phyloP scores from a whole-genome alignment of 2,888 invertebrate species.

The Pheosia gnoma region DNA sequence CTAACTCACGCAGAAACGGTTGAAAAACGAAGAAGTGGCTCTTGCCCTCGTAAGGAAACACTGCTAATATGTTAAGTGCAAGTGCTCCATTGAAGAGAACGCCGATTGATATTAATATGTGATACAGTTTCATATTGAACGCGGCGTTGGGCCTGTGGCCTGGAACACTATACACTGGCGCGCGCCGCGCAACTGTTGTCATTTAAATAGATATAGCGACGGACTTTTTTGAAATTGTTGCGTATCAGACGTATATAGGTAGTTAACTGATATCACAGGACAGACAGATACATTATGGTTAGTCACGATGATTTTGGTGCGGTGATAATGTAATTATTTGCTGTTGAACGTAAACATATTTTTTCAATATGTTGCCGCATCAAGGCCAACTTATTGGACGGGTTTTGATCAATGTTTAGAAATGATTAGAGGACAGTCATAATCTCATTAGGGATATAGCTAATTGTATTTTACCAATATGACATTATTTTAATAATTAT shows the following conservation, averaged over 20 bases:
- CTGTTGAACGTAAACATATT: too few relatives aligned
- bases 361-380: too few relatives aligned
- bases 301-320: too few relatives aligned
- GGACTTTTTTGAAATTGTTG: not conserved
- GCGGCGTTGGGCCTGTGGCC: not conserved
- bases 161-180: not conserved
- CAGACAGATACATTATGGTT: too few relatives aligned
- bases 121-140: conserved; percentile 21
- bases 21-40: conserved; percentile 88
- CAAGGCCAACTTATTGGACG: too few relatives aligned
- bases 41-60: conserved; percentile 86
- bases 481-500: too few relatives aligned
- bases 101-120: conserved; percentile 21
- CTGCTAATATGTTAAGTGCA: conserved; percentile 81
- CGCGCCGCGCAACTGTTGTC: not conserved
- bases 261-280: too few relatives aligned
- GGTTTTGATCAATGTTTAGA: too few relatives aligned
- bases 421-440: too few relatives aligned
- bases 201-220: conserved; percentile 4
- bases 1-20: conserved; percentile 83
- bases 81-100: conserved; percentile 37
- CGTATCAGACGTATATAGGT: not conserved
- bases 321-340: too few relatives aligned
- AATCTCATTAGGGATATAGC: too few relatives aligned
- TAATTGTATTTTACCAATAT: too few relatives aligned